Percentiles rank a stretch among this genome's conserved stretches.
Evolutionary conservation across 2,797 vertebrate genomes (phyloP).

Genomic region (Typhlichthys eigenmanni): DNA sequence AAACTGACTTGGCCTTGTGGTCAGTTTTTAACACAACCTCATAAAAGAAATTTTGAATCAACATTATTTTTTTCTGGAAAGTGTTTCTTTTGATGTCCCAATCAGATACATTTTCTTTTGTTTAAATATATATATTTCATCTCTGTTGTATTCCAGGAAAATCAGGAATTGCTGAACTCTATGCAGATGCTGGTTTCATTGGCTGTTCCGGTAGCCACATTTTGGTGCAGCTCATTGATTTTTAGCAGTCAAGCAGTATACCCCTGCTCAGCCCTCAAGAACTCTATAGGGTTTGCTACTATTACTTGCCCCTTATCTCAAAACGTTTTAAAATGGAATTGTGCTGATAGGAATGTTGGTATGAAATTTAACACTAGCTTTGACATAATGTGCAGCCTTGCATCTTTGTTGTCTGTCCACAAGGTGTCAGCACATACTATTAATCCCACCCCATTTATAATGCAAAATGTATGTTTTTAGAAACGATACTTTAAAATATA

Average conservation of each 20-base stretch:
- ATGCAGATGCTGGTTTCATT: conserved; percentile 69
- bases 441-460: conserved; percentile 15
- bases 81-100: conserved; percentile 63
- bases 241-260: conserved; percentile 48
- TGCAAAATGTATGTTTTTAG: conserved; percentile 41
- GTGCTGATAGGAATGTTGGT: conserved; percentile 25
- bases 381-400: conserved; percentile 12
- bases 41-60: too few relatives aligned
- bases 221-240: conserved; percentile 47
- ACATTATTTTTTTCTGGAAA: too few relatives aligned
- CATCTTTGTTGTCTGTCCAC: conserved; percentile 47
- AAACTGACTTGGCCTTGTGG: conserved; percentile 48
- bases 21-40: conserved; percentile 37
- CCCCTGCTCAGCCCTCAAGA: conserved; percentile 57
- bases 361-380: conserved; percentile 8
- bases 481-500: conserved; percentile 39
- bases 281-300: conserved; percentile 23
- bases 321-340: conserved; percentile 52
- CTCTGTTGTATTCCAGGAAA: conserved; percentile 55
- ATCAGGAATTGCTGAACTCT: conserved; percentile 71
- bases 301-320: conserved; percentile 35
- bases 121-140: conserved; percentile 30
- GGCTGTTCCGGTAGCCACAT: conserved; percentile 47
- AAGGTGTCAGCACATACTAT: conserved; percentile 46
- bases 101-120: conserved; percentile 23